These are phyloP conservation scores for Hydrozoanthus tunicans DNA, from an alignment of 64 coral and sea anemone genomes.

Conservation along the genomic window DNA sequence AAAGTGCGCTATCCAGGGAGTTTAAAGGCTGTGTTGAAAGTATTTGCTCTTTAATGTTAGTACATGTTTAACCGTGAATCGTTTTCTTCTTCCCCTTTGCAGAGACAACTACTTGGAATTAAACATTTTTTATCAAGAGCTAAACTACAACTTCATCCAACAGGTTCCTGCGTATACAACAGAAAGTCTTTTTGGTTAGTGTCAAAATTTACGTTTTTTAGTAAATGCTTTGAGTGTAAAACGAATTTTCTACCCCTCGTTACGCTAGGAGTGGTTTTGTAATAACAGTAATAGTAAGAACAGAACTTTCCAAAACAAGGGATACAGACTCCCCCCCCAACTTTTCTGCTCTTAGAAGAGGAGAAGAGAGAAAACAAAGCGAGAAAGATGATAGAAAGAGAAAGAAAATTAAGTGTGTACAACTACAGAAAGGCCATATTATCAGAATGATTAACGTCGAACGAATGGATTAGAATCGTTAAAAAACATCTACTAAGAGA, in stretches of 20 bases:
- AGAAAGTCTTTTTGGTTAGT: constrained; percentile 51
- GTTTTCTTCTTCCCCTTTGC: constrained; percentile 2
- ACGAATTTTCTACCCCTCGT: no score
- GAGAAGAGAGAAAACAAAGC: not conserved
- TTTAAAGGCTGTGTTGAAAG: no score
- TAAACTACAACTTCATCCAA: constrained; percentile 45
- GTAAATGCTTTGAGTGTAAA: no score
- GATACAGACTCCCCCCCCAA: not conserved
- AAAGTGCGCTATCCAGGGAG: no score
- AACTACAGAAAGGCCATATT: not conserved
- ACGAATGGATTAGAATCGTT: not conserved
- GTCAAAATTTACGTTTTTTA: no score
- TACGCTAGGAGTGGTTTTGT: no score
- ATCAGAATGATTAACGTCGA: not conserved
- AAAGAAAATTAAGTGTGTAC: not conserved
- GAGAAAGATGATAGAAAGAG: not conserved
- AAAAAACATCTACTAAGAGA: not conserved
- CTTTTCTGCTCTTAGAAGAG: not conserved
- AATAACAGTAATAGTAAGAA: no score
- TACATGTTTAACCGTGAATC: no score
- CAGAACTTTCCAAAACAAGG: no score
- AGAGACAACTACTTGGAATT: constrained; percentile 51
- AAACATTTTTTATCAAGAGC: constrained; percentile 45
- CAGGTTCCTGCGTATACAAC: constrained; percentile 33
- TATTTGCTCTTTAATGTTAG: no score